Conservation (phyloP, 2,888 invertebrate genomes). For the Megaustenia siamemsis region DNA sequence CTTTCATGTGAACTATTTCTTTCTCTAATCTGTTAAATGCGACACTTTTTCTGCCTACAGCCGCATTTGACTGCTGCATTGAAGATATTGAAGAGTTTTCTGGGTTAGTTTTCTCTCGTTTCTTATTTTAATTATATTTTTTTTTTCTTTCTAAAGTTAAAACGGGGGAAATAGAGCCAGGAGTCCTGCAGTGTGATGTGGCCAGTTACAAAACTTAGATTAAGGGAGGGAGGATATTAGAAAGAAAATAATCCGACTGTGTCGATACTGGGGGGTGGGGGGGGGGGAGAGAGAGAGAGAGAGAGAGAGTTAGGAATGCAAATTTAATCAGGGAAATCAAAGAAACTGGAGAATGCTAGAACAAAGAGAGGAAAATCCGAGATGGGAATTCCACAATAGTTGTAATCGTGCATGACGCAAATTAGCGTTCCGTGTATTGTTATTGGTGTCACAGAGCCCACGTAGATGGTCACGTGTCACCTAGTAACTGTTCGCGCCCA, state of each 20-base stretch:
- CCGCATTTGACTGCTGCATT: neutral
- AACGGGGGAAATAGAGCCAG: neutral
- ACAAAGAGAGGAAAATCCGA: neutral
- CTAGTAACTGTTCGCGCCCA: neutral
- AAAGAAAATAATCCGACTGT: neutral
- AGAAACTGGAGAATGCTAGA: neutral
- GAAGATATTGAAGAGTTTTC: neutral
- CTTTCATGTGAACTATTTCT: neutral
- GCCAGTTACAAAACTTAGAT: neutral
- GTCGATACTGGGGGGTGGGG: too few relatives aligned
- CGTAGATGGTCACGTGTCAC: neutral
- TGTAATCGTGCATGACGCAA: neutral
- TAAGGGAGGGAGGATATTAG: neutral
- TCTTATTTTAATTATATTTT: neutral
- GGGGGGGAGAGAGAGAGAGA: too few relatives aligned
- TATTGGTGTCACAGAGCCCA: neutral
- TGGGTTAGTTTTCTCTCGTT: neutral
- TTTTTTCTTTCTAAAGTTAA: neutral
- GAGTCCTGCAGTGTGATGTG: too few relatives aligned
- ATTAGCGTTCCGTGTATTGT: slow-evolving; percentile 14
- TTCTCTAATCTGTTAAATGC: slow-evolving; percentile 1
- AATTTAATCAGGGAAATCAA: neutral
- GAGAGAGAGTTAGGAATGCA: neutral
- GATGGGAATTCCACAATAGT: neutral
- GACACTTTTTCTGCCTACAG: neutral